Evolutionary conservation across 2,888 invertebrate genomes (phyloP).

Genomic region (Drosophila robusta): DNA sequence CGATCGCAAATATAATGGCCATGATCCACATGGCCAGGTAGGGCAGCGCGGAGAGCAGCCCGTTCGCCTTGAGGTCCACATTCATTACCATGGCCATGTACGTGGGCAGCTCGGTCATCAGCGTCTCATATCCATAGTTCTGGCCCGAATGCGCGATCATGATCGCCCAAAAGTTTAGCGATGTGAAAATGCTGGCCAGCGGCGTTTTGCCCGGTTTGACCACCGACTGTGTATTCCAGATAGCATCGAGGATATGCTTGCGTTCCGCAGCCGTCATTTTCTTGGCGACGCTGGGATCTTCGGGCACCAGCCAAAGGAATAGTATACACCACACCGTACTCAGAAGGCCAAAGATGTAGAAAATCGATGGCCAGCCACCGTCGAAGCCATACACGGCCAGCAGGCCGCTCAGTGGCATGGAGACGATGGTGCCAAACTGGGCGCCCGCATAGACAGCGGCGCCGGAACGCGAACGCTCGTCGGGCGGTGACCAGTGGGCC

Average conservation of each 20-base stretch:
- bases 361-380: constrained; percentile 95
- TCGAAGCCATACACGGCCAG: constrained; percentile 91
- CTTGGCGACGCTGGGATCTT: constrained; percentile 92
- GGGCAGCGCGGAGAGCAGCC: constrained; percentile 92
- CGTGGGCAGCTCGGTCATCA: constrained; percentile 95
- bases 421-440: constrained; percentile 95
- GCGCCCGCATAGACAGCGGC: constrained; percentile 94
- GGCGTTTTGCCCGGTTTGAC: constrained; percentile 88
- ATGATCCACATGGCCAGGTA: constrained; percentile 96
- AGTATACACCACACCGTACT: constrained; percentile 93
- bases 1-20: constrained; percentile 84
- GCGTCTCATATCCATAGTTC: constrained; percentile 95
- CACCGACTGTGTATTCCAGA: constrained; percentile 6
- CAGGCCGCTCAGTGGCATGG: constrained; percentile 94
- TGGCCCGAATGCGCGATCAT: constrained; percentile 96
- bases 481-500: constrained; percentile 96
- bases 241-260: constrained; percentile 13
- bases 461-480: constrained; percentile 95
- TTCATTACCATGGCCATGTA: constrained; percentile 95
- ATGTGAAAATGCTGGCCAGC: constrained; percentile 91
- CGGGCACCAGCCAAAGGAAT: constrained; percentile 89
- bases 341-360: constrained; percentile 93
- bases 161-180: constrained; percentile 95
- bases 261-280: constrained; percentile 86
- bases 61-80: constrained; percentile 93